Percentiles rank a stretch among this genome's conserved stretches.
phyloP scores from a whole-genome alignment of 2,797 vertebrate species.

The Poliocrania exsul region DNA sequence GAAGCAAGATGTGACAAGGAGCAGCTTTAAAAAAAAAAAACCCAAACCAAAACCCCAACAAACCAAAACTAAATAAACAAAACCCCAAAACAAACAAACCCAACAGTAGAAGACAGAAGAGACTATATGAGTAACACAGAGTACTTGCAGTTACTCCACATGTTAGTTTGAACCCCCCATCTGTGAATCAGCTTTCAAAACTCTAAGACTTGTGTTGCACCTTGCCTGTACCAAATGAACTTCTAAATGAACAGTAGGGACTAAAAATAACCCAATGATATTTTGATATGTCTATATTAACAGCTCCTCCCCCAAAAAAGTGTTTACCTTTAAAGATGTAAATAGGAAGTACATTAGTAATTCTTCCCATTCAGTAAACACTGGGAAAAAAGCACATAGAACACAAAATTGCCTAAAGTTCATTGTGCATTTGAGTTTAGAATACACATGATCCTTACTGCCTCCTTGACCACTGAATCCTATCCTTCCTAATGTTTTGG shows the following conservation, averaged over 20 bases:
- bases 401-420: background rate
- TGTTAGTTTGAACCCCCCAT: background rate
- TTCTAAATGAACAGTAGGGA: background rate
- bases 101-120: background rate
- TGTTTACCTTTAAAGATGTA: background rate
- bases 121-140: background rate
- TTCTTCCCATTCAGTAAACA: background rate
- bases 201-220: background rate
- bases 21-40: background rate
- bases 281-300: background rate
- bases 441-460: constrained; percentile 51
- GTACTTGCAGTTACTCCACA: background rate
- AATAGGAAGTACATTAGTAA: background rate
- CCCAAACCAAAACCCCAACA: background rate
- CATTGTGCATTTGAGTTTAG: background rate
- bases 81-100: background rate
- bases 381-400: background rate
- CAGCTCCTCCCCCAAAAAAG: background rate
- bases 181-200: background rate
- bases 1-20: background rate
- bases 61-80: background rate
- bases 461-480: constrained; percentile 77
- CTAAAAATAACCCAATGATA: background rate
- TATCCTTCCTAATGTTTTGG: constrained; percentile 82
- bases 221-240: background rate